Conservation (phyloP, 1,140 invertebrate genomes). For the Meteorus sp. region DNA sequence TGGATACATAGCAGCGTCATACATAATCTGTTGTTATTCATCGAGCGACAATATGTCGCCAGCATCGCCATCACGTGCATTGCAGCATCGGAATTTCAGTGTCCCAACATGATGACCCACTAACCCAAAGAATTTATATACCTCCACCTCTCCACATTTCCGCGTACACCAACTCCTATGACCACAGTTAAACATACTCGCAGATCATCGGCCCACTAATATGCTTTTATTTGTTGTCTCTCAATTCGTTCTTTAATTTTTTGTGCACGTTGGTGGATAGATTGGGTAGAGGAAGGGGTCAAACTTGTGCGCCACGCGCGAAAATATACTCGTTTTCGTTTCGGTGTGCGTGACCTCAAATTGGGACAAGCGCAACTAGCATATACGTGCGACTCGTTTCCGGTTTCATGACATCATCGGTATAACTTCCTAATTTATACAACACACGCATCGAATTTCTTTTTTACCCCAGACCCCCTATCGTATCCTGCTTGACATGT, state of each 20-base stretch:
- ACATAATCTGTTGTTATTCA: no score
- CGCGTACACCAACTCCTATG: slow-evolving; percentile 9
- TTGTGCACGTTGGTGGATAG: not conserved
- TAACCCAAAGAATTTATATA: slow-evolving; percentile 22
- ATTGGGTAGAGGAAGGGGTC: no score
- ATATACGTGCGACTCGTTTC: slow-evolving; percentile 36
- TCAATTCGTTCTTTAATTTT: slow-evolving; percentile 6
- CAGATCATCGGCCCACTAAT: slow-evolving; percentile 14
- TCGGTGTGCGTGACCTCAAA: slow-evolving; percentile 25
- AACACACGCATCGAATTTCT: not conserved
- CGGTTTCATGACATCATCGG: slow-evolving; percentile 39
- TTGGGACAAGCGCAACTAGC: slow-evolving; percentile 30
- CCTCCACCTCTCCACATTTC: slow-evolving; percentile 9
- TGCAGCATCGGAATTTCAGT: not conserved
- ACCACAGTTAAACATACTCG: not conserved
- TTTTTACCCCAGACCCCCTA: not conserved
- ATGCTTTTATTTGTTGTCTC: slow-evolving; percentile 22
- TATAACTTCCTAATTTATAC: not conserved
- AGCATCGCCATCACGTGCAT: not conserved
- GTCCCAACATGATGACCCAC: slow-evolving; percentile 23
- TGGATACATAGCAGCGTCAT: no score
- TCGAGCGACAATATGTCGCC: no score
- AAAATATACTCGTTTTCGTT: slow-evolving; percentile 15
- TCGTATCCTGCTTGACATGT: not conserved
- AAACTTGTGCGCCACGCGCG: no score